Conservation (phyloP, 2,113 vertebrate genomes). For the Ceyx melanurus region DNA sequence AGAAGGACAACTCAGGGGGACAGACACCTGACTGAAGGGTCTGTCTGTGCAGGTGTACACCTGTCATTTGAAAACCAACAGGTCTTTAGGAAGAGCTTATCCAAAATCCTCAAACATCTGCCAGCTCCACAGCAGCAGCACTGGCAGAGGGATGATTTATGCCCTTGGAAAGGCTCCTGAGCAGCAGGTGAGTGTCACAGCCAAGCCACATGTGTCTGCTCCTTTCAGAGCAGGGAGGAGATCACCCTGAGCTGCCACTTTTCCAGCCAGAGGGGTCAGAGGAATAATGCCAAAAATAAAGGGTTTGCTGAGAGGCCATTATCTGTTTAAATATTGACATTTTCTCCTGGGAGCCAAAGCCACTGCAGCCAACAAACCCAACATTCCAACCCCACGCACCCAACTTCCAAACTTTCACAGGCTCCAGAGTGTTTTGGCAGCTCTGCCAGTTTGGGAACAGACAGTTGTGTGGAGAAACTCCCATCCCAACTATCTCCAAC, state of each 20-base stretch:
- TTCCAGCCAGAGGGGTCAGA: not conserved
- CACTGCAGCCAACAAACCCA: not conserved
- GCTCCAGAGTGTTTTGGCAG: not conserved
- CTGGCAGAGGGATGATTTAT: not conserved
- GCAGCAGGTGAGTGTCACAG: not conserved
- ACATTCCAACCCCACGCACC: rapidly evolving
- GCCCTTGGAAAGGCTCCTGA: not conserved
- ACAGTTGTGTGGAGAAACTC: not conserved
- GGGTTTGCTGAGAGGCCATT: not conserved
- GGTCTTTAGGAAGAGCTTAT: not conserved
- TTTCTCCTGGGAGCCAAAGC: not conserved
- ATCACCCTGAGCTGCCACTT: not conserved
- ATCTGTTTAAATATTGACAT: not conserved
- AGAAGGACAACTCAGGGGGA: not conserved
- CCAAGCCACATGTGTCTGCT: rapidly evolving
- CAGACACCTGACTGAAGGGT: rapidly evolving
- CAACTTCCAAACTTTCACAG: not conserved
- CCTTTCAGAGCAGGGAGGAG: not conserved
- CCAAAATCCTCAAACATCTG: not conserved
- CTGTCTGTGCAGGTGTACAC: not conserved
- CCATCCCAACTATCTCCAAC: not conserved
- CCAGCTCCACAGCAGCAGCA: not conserved
- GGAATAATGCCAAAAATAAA: not conserved
- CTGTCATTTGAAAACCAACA: not conserved
- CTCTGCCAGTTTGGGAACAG: not conserved